Conservation (phyloP, 2,888 invertebrate genomes). For the Philereme vetulata region DNA sequence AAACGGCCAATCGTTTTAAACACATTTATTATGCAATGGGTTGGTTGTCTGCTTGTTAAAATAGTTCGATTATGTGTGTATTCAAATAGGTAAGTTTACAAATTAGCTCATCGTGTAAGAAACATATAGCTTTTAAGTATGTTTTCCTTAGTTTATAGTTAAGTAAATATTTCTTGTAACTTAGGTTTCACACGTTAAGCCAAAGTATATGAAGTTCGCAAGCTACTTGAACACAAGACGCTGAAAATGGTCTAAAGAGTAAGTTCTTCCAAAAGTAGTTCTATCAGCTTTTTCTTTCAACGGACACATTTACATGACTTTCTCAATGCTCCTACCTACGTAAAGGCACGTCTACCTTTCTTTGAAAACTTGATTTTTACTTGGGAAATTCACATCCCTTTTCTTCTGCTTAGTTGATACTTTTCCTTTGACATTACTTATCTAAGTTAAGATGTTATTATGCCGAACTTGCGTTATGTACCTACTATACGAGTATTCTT, state of each 20-base stretch:
- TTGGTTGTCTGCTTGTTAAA: no score
- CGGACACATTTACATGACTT: constrained; percentile 33
- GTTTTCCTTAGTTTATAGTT: no score
- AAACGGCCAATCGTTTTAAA: no score
- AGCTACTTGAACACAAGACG: constrained; percentile 25
- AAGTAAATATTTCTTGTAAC: background rate
- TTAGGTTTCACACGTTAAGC: background rate
- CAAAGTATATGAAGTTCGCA: background rate
- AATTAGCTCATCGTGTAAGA: background rate
- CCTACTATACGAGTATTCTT: constrained; percentile 20
- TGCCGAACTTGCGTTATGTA: constrained; percentile 29
- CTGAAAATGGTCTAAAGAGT: constrained; percentile 21
- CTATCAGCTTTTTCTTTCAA: constrained; percentile 27
- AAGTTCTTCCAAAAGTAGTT: constrained; percentile 22
- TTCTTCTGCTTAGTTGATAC: constrained; percentile 31
- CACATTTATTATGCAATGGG: no score
- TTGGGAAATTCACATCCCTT: constrained; percentile 32
- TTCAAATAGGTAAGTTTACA: no score
- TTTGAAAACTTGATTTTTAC: constrained; percentile 35
- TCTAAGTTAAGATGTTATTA: constrained; percentile 36
- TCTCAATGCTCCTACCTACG: constrained; percentile 10
- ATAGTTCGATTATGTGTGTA: no score
- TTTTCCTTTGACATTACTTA: constrained; percentile 38
- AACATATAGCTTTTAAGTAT: no score
- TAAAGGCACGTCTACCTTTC: constrained; percentile 24